Evolutionary conservation across 2,888 invertebrate genomes (phyloP), one percentile per base, ranked within the genome.

Genomic region (Nyleta sp.): DNA sequence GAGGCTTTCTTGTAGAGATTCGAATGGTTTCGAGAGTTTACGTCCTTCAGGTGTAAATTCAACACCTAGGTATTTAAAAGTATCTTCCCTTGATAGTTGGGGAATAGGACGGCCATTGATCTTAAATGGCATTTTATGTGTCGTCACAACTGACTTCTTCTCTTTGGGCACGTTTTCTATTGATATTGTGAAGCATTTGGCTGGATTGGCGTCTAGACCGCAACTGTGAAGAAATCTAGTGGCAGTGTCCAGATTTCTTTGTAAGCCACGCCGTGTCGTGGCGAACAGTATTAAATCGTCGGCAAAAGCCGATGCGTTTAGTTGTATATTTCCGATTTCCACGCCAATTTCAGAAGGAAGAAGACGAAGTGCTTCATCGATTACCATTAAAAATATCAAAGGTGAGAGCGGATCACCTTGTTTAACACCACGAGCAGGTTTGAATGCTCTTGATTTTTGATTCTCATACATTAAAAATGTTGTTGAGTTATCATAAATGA

Each of bases 351-450:
- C 50, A 1, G 1, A 15, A 2, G 31, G 15, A 1, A 50, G 1
- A 4, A 6, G 50, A 1, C 7, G 15, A 13, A 50, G 31, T 0
- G 73, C 38, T 7, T 53, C 59, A 17, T 82, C 68, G 1, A 81
- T 76, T 6, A 81, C 18, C 1, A 78, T 6, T 6, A 78, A 67
- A 15, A 80, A 81, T 0, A 77, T 2, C 5, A 81, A 52, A 0
- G 81, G 81, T 0, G 82, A 79, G 0, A 81, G 38, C 0, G 91
- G 91, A 90, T 92, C 92, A 87, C 92, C 87, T 91, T 91, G 91
- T 90, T 90, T 91, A 88, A 92, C 87, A 85, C 91, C 90, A 88
- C 90, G 22, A 0, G n/a, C 8, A 0, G 80, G 31, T 13, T 22
- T 20, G 2, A 83, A 44, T 8, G 11, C 8, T 3, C 35, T 8